Base-by-base conservation (phyloP, 1,140 invertebrate genomes). In the Ostrea edulis region DNA sequence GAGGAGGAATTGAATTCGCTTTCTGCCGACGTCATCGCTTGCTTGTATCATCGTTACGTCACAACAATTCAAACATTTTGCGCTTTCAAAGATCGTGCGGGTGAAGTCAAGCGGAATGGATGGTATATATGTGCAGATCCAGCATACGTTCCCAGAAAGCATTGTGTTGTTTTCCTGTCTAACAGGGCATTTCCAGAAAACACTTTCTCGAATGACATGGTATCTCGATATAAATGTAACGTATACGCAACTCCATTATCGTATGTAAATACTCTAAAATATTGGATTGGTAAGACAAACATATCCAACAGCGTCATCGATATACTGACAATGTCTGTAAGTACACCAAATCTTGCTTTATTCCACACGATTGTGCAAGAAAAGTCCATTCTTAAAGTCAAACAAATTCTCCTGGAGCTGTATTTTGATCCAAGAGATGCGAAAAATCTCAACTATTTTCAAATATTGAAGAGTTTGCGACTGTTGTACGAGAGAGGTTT, bases 51-150 rank as follows among this genome's bases (percentile, higher is more conserved):
- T 77, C 68, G 92, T 8, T 91, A 92, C 84, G 65, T 90, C 12
- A 88, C 53, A 29, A 87, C 85, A 20, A 86, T 89, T 25, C 90
- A 92, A 87, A 52, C 87, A 20, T 20, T 87, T n/a, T 92, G 92
- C 86, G 17, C 68, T 4, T 55, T 85, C 35, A 58, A 89, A n/a
- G 29, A 87, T 22, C 82, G 92, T 12, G 22, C 91, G 52, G 92
- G 92, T 0, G 86, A 87, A 22, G 85, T 91, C 14, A 90, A 90
- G 12, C 91, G 92, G 53, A 91, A 91, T 17, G 92, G 92, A 0
- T 92, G 92, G 92, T 90, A 92, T 52, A 88, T 92, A 25, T 92
- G 92, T 82, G 86, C 35, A 3, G 92, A 92, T 77, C 44, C 62
- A 2, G 7, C 29, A 7, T 85, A 85, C 53, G 58, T 52, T 14